Percentiles rank a stretch among this genome's conserved stretches.
Evolutionary conservation across 2,113 vertebrate genomes (phyloP).

Genomic region (Leucoraja erinaceus): DNA sequence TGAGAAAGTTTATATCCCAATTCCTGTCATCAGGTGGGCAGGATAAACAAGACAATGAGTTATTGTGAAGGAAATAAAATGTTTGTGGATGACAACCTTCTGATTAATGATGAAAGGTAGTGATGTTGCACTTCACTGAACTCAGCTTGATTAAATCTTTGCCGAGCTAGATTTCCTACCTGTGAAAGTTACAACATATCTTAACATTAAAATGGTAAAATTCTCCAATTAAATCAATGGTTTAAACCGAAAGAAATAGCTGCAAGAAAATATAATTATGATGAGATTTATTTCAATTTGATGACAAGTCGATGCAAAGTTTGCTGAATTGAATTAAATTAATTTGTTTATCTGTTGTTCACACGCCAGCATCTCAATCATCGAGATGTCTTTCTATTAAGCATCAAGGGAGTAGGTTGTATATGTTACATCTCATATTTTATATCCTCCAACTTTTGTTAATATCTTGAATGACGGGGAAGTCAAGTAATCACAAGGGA

Average conservation of each 20-base stretch:
- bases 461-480: not conserved
- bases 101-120: slow-evolving; percentile 12
- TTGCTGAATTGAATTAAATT: not conserved
- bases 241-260: not conserved
- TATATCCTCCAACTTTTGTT: not conserved
- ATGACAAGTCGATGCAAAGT: not conserved
- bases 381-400: slow-evolving; percentile 1
- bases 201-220: slow-evolving; percentile 4
- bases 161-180: not conserved
- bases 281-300: slow-evolving; percentile 16
- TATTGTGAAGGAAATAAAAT: not conserved
- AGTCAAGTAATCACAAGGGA: not conserved
- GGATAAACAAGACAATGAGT: slow-evolving; percentile 12
- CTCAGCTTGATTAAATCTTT: slow-evolving; percentile 24
- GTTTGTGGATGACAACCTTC: slow-evolving; percentile 1
- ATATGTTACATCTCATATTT: not conserved
- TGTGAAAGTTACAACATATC: slow-evolving; percentile 2
- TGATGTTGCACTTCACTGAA: not conserved
- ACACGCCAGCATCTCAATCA: not conserved
- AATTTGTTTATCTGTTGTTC: not conserved
- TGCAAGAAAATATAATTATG: not conserved
- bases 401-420: not conserved
- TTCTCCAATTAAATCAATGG: slow-evolving; percentile 30
- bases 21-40: not conserved
- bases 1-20: not conserved